Conservation (phyloP, 2,797 vertebrate species). For the Helarctos malayanus region DNA sequence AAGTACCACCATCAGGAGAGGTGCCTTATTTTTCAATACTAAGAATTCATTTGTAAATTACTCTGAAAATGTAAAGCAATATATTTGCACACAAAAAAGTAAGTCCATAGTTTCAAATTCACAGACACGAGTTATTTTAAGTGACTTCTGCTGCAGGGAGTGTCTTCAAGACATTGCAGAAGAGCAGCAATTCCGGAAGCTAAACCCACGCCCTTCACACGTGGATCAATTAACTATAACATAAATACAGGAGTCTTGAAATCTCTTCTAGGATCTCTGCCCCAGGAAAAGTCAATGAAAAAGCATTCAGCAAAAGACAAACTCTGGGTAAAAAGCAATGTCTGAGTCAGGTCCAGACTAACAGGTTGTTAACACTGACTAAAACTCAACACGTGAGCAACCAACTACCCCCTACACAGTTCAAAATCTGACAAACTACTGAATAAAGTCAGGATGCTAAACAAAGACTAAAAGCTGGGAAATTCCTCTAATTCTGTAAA, state of each 20-base stretch:
- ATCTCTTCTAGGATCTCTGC: constrained; percentile 23
- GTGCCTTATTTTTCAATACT: constrained; percentile 38
- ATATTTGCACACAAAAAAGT: constrained; percentile 56
- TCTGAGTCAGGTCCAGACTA: constrained; percentile 1
- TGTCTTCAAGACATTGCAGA: background rate
- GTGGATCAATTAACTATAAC: constrained; percentile 25
- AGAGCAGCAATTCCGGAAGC: background rate
- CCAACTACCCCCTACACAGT: background rate
- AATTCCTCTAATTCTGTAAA: constrained; percentile 27
- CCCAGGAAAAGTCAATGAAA: constrained; percentile 9
- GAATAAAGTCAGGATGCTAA: constrained; percentile 41
- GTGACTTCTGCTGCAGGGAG: background rate
- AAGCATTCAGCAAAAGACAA: background rate
- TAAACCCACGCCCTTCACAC: constrained; percentile 11
- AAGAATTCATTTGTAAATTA: constrained; percentile 66
- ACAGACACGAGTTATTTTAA: constrained; percentile 9
- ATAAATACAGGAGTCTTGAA: background rate
- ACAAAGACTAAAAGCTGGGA: constrained; percentile 11
- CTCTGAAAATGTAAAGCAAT: constrained; percentile 30
- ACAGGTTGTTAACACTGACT: constrained; percentile 26
- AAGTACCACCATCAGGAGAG: background rate
- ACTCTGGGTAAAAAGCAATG: constrained; percentile 45
- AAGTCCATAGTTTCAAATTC: constrained; percentile 51
- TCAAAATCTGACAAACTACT: constrained; percentile 45
- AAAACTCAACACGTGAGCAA: constrained; percentile 30